Evolutionary conservation across 2,113 vertebrate species (phyloP).

Genomic region (Carassius carassius): DNA sequence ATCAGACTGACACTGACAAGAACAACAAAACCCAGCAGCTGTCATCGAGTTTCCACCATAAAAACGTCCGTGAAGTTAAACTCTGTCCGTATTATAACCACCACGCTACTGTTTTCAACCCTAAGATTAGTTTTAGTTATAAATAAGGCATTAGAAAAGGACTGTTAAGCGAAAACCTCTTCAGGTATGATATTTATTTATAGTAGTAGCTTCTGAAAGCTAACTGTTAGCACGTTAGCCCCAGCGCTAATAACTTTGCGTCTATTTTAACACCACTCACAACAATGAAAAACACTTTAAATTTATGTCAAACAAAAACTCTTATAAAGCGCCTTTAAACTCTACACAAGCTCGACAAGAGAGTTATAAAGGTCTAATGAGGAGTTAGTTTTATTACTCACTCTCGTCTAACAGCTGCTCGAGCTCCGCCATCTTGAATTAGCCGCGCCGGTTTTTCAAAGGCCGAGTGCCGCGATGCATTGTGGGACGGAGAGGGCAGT

Average conservation of each 20-base stretch:
- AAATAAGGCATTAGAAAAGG: constrained; percentile 39
- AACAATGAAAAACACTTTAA: neutral
- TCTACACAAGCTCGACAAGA: neutral
- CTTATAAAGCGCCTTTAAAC: neutral
- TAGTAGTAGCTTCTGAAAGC: constrained; percentile 38
- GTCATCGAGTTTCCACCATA: constrained; percentile 37
- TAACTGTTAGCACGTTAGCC: constrained; percentile 64
- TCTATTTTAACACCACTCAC: constrained; percentile 23
- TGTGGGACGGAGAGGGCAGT: constrained; percentile 80
- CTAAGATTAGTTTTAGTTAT: neutral
- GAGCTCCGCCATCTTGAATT: constrained; percentile 98
- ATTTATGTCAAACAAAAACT: neutral
- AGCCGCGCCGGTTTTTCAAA: constrained; percentile 99
- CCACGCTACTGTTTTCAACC: too few relatives aligned
- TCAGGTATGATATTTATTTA: constrained; percentile 24
- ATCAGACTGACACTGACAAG: constrained; percentile 19
- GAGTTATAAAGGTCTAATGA: constrained; percentile 37
- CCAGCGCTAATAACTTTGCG: constrained; percentile 52
- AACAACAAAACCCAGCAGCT: constrained; percentile 50
- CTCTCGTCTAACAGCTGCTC: constrained; percentile 97
- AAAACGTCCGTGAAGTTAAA: neutral
- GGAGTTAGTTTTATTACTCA: constrained; percentile 81
- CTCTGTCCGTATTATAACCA: neutral
- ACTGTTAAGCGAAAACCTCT: neutral
- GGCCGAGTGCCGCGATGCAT: constrained; percentile 87